Conservation (phyloP, 64 coral and sea anemone species). For the Acropora tenuis region DNA sequence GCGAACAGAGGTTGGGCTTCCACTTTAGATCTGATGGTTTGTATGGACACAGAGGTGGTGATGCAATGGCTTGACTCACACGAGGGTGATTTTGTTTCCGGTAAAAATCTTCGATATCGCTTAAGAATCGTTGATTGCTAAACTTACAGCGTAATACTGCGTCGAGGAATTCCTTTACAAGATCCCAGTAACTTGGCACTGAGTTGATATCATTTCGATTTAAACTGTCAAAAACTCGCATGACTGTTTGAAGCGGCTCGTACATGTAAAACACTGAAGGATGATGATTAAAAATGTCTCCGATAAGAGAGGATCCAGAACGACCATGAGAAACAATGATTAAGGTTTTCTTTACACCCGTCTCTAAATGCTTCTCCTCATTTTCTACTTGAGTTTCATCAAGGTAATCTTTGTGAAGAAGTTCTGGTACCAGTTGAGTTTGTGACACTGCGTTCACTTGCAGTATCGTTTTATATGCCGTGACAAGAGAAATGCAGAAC, state of each 20-base stretch:
- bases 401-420: background rate
- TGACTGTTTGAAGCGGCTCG: conserved; percentile 3
- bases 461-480: background rate
- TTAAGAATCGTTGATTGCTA: background rate
- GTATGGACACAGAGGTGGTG: conserved; percentile 31
- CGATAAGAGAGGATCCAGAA: background rate
- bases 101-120: conserved; percentile 1
- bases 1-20: background rate
- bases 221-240: background rate
- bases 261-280: conserved; percentile 12
- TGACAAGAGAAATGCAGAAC: background rate
- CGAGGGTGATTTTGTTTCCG: conserved; percentile 10
- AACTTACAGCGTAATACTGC: conserved; percentile 18
- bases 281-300: conserved; percentile 20
- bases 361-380: background rate
- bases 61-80: conserved; percentile 33
- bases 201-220: background rate
- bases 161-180: background rate
- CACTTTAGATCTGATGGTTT: background rate
- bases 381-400: background rate
- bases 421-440: background rate
- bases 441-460: background rate
- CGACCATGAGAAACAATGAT: conserved; percentile 23
- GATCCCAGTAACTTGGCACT: background rate
- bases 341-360: background rate